Evolutionary conservation across 2,797 vertebrate genomes (phyloP).

Genomic region (Gobionotothen gibberifrons): DNA sequence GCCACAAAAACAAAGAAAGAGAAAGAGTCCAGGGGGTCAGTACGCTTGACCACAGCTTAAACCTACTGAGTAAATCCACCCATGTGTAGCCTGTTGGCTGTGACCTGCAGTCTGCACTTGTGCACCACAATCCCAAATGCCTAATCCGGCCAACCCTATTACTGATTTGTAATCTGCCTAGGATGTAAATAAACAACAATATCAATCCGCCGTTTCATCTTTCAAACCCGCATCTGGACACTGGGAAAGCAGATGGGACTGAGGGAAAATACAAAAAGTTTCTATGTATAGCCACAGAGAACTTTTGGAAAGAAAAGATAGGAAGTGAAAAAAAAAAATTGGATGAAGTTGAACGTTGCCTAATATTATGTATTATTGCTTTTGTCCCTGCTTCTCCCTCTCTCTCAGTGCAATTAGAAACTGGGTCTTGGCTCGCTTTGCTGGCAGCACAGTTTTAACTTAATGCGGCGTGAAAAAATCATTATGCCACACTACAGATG

Average conservation of each 20-base stretch:
- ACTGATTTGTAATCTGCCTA: slow-evolving; percentile 43
- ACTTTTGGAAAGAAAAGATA: slow-evolving; percentile 6
- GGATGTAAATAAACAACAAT: slow-evolving; percentile 43
- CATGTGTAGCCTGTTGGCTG: slow-evolving; percentile 43
- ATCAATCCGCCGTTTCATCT: slow-evolving; percentile 1
- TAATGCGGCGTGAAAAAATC: slow-evolving; percentile 90
- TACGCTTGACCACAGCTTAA: slow-evolving; percentile 23
- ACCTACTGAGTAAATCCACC: slow-evolving; percentile 19
- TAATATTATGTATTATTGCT: slow-evolving; percentile 42
- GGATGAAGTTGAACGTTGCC: slow-evolving; percentile 35
- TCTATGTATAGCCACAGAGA: background rate
- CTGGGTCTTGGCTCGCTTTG: slow-evolving; percentile 79
- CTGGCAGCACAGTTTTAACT: slow-evolving; percentile 86
- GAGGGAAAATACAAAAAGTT: background rate
- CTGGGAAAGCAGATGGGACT: background rate
- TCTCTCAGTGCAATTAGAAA: slow-evolving; percentile 82
- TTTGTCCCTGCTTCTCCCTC: slow-evolving; percentile 35
- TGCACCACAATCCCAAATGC: slow-evolving; percentile 42
- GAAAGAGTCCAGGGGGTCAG: slow-evolving; percentile 8
- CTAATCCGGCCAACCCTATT: slow-evolving; percentile 42
- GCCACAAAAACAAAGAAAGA: slow-evolving; percentile 15
- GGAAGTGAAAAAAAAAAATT: background rate
- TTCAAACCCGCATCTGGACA: slow-evolving; percentile 16
- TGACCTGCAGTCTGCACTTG: slow-evolving; percentile 47
- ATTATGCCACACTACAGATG: slow-evolving; percentile 90